These are phyloP conservation scores for Haliclona indistincta DNA, from an alignment of 37 sponge, comb jelly and placozoan genomes.

Conservation along the genomic window DNA sequence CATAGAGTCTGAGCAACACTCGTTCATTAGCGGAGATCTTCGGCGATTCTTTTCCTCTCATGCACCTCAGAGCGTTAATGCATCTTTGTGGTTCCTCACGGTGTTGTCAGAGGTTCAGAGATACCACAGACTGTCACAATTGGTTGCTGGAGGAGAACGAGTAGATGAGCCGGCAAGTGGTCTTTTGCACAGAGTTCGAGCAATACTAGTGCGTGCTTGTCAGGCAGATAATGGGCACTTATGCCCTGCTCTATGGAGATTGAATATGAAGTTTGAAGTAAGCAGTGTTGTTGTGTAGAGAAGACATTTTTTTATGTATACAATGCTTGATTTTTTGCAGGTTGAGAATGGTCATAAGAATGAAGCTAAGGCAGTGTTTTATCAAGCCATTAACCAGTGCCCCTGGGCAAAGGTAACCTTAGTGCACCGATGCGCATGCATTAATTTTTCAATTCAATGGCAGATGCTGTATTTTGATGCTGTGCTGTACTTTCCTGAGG, in stretches of 20 bases:
- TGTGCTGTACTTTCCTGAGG: conserved; percentile 39
- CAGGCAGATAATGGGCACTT: conserved; percentile 18
- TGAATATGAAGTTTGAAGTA: conserved; percentile 75
- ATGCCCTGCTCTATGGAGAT: conserved; percentile 82
- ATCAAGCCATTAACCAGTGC: conserved; percentile 80
- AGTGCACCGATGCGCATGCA: not conserved
- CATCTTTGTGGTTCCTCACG: conserved; percentile 53
- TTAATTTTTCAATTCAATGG: not conserved
- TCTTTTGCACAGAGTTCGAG: conserved; percentile 52
- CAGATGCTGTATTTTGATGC: conserved; percentile 81
- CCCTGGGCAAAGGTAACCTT: conserved; percentile 82
- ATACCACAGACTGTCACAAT: conserved; percentile 9
- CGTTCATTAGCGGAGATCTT: conserved; percentile 52
- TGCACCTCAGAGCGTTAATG: not conserved
- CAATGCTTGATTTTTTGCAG: conserved; percentile 22
- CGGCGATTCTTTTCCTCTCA: conserved; percentile 54
- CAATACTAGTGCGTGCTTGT: conserved; percentile 54
- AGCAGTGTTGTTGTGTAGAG: not conserved
- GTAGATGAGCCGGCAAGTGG: conserved; percentile 32
- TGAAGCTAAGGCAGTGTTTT: conserved; percentile 65
- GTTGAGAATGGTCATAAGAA: conserved; percentile 17
- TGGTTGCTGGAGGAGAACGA: not conserved
- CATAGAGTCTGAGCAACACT: conserved; percentile 38
- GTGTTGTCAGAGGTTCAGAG: conserved; percentile 48
- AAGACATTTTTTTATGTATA: not conserved